phyloP scores from a whole-genome alignment of 2,797 vertebrate genomes.

The Pempheris klunzingeri region DNA sequence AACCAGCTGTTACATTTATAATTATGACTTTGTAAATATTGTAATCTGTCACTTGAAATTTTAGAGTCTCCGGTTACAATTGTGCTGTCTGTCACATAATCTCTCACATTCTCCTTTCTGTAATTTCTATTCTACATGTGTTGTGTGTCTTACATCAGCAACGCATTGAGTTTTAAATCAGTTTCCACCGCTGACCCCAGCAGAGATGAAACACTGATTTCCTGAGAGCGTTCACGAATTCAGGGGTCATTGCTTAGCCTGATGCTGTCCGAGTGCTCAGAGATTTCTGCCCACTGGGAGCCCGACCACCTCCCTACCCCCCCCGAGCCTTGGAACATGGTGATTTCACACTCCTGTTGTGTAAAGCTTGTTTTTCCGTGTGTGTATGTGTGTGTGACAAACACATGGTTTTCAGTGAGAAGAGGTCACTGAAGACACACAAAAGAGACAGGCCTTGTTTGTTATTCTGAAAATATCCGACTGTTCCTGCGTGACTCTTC shows the following conservation, averaged over 20 bases:
- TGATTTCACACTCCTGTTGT: conserved; percentile 84
- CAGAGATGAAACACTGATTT: conserved; percentile 66
- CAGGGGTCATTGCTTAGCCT: conserved; percentile 64
- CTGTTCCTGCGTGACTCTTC: conserved; percentile 52
- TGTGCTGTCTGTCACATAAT: neutral
- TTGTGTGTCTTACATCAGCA: conserved; percentile 32
- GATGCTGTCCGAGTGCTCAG: conserved; percentile 51
- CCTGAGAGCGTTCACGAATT: conserved; percentile 64
- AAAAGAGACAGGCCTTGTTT: conserved; percentile 70
- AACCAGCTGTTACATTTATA: conserved; percentile 7
- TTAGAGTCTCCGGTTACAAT: neutral
- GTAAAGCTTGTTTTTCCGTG: conserved; percentile 77
- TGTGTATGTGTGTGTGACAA: conserved; percentile 66
- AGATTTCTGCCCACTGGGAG: conserved; percentile 61
- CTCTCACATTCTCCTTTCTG: neutral
- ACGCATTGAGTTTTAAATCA: conserved; percentile 44
- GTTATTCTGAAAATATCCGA: conserved; percentile 61
- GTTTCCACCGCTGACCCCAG: conserved; percentile 53
- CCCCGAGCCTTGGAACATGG: conserved; percentile 76
- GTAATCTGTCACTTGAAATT: neutral
- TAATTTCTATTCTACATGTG: conserved; percentile 33
- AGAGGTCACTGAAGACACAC: conserved; percentile 71
- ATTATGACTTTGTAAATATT: conserved; percentile 16
- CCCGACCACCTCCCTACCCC: conserved; percentile 20
- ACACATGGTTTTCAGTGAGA: conserved; percentile 77